Base-by-base conservation (phyloP, 2,888 invertebrate species). In the Dendrolimus houi region DNA sequence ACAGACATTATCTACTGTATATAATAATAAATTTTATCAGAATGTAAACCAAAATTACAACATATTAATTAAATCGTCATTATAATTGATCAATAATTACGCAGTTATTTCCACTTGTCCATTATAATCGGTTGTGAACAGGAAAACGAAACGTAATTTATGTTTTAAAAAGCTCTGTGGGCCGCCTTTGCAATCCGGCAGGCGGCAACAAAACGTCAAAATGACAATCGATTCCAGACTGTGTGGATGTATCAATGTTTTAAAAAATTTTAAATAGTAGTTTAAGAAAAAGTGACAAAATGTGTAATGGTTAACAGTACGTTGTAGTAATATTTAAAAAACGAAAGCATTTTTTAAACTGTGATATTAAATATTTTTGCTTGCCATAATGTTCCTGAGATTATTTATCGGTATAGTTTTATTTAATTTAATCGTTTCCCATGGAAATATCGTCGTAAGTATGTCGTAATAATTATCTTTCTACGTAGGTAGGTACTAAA, bases 311-410 rank as follows among this genome's bases (percentile, higher is more conserved):
- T 29, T 29, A 29, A 29, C 29, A 29, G 29, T 29, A 29, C 29
- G 6, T 29, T 29, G 29, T 59, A 0, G 53, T 55, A 55, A 8
- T 13, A 54, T 42, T 42, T 47, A 12, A 55, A 55, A 47, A 55
- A 12, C 14, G 14, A 52, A 59, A 70, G 65, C 69, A 69, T 74
- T 71, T 69, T 61, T 56, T 53, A 61, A 63, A 59, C 79, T 81
- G 79, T 79, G 78, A 79, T 81, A 76, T 62, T 68, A 63, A 59
- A 55, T 58, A 63, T 58, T 57, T 57, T 58, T 61, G 61, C 55
- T 52, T 60, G 56, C 53, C 58, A 78, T 72, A 70, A 85, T 85
- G 84, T 71, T 66, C 65, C 57, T 64, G n/a, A 69, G 62, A 64
- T 62, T 74, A 63, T 62, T 69, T 69, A 56, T 66, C 47, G 53